A percentile compares a stretch with the other conserved stretches of the same genome.
These are phyloP conservation scores for Mungos mungo DNA, from an alignment of 2,113 vertebrate species.

Conservation along the genomic window DNA sequence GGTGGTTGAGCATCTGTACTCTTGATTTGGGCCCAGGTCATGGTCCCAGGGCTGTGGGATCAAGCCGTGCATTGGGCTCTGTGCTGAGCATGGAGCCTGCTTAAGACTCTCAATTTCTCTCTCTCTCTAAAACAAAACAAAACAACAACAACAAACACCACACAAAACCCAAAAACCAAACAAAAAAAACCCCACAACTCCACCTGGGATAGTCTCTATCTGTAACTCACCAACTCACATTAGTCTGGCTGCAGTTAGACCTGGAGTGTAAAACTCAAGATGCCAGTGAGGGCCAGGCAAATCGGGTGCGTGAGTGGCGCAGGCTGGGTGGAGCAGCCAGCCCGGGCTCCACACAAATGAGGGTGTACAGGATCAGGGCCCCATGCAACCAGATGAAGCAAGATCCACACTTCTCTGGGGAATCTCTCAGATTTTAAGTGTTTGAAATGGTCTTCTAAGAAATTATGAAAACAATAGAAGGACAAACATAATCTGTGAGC, in stretches of 20 bases:
- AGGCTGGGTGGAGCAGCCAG: neutral
- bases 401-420: neutral
- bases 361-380: neutral
- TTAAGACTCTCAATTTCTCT: too few species aligned
- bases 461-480: neutral
- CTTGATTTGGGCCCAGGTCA: too few species aligned
- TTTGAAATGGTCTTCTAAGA: neutral
- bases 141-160: too few species aligned
- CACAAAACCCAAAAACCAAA: too few species aligned
- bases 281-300: neutral
- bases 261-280: neutral
- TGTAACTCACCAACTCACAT: neutral
- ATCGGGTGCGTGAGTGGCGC: rapidly evolving
- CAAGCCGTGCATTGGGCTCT: too few species aligned
- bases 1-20: too few species aligned
- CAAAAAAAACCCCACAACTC: too few species aligned
- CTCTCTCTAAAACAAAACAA: too few species aligned
- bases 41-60: too few species aligned
- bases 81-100: too few species aligned
- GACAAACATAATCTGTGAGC: neutral
- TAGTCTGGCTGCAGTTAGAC: neutral
- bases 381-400: neutral
- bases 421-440: neutral
- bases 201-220: neutral
- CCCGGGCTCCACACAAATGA: neutral